Evolutionary conservation across 1,140 invertebrate species (phyloP), one percentile per base, ranked within the genome.

Genomic region (Maconellicoccus hirsutus): DNA sequence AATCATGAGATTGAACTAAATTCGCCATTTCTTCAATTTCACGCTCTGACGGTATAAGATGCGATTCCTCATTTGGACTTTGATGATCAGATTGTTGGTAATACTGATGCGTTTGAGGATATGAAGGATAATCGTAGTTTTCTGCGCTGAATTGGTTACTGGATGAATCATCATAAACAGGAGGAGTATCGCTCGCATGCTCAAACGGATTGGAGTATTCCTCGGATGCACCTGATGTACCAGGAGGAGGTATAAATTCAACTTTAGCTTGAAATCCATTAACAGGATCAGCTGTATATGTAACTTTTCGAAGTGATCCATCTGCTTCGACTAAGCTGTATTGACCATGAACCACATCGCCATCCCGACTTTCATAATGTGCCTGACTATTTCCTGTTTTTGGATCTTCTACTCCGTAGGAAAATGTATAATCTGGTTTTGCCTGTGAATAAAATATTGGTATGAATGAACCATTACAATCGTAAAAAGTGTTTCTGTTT

Each of bases 341-440:
- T 76, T 86, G 83, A 23, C 88, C 88, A 21, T 80, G 79, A 23
- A 89, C 87, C 1, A 83, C 81, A 75, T 89, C 86, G 38, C 88
- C 88, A 72, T 86, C 82, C 52, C 87, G 82, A 52, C 81, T 83
- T 77, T 90, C 87, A 73, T 85, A 83, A 73, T 87, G 86, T 73
- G 83, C 84, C 77, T 90, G 87, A 70, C 82, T 83, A 78, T 89
- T 86, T 59, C 88, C 86, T 73, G 83, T 87, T 75, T 83, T 80
- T 1, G 85, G 84, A 78, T 89, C 87, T 72, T 86, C 83, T 14
- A 89, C 86, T 42, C 86, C 86, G 76, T 88, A 89, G 0, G 84
- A 81, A 77, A 86, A 89, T 33, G 83, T 81, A 74, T 89, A 89
- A 12, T 76, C 71, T 1, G 76, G 76, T 59, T 75, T 76, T 0